A percentile compares a stretch with the other conserved stretches of the same genome.
These are phyloP conservation scores for Carassius auratus DNA, from an alignment of 2,113 vertebrate genomes.

Conservation along the genomic window DNA sequence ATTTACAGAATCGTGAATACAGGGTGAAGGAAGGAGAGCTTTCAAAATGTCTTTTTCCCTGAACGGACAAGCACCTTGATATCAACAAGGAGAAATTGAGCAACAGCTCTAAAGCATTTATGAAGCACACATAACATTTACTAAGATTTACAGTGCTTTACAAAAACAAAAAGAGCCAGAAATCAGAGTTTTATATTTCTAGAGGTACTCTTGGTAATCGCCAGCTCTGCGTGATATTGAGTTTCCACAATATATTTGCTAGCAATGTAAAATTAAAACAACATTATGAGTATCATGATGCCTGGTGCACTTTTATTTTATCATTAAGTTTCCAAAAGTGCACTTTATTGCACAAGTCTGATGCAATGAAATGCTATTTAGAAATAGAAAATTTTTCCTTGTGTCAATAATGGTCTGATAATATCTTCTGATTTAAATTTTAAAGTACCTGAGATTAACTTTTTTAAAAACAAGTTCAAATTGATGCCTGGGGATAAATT, in stretches of 20 bases:
- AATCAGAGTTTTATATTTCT: background rate
- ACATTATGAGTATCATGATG: background rate
- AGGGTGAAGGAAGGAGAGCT: background rate
- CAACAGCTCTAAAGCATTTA: background rate
- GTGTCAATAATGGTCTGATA: background rate
- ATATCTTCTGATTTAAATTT: background rate
- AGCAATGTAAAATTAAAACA: background rate
- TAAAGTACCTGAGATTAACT: background rate
- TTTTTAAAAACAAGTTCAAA: background rate
- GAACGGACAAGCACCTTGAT: background rate
- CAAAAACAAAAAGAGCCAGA: background rate
- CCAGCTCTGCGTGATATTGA: background rate
- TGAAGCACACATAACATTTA: no score
- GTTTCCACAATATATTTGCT: background rate
- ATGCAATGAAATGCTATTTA: background rate
- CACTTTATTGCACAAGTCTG: background rate
- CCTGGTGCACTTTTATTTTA: background rate
- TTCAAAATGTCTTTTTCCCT: background rate
- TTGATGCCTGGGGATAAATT: background rate
- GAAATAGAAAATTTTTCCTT: background rate
- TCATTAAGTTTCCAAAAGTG: background rate
- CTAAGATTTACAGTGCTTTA: background rate
- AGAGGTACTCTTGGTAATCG: background rate
- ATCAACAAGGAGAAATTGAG: background rate
- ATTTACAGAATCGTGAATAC: slow-evolving; percentile 18